phyloP scores from a whole-genome alignment of 2,888 invertebrate species.

The Melinopterus prodromus region DNA sequence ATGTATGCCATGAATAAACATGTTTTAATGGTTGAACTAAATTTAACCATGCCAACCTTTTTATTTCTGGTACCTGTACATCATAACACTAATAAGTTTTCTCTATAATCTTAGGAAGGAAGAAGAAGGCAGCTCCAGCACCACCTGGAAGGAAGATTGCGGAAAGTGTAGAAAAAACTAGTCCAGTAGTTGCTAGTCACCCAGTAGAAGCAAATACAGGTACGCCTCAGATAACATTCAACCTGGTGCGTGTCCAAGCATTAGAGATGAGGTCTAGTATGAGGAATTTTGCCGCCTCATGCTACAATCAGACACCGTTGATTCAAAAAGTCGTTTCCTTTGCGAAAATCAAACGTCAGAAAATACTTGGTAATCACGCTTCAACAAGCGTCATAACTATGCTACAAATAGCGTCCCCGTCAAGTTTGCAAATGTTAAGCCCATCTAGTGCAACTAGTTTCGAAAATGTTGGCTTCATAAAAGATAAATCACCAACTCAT shows the following conservation, averaged over 20 bases:
- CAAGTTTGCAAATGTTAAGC: slow-evolving; percentile 14
- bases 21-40: no score
- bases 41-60: no score
- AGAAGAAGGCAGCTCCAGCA: slow-evolving; percentile 69
- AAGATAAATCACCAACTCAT: neutral
- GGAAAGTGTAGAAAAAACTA: slow-evolving; percentile 42
- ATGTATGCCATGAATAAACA: no score
- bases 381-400: neutral
- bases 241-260: neutral
- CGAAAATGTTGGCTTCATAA: slow-evolving; percentile 15
- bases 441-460: slow-evolving; percentile 5
- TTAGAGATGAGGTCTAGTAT: neutral
- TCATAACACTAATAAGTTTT: neutral
- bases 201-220: slow-evolving; percentile 37
- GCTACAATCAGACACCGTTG: slow-evolving; percentile 5
- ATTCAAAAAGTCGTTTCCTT: neutral
- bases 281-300: slow-evolving; percentile 6
- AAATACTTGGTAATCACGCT: neutral
- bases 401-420: neutral
- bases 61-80: no score
- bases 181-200: slow-evolving; percentile 60
- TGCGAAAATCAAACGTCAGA: neutral
- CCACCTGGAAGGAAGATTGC: slow-evolving; percentile 56
- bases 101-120: slow-evolving; percentile 59
- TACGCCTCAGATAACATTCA: slow-evolving; percentile 26